Percentiles rank a stretch among this genome's conserved stretches.
Conservation (phyloP, 2,797 vertebrate species). For the Melanotaenia nigrans region DNA sequence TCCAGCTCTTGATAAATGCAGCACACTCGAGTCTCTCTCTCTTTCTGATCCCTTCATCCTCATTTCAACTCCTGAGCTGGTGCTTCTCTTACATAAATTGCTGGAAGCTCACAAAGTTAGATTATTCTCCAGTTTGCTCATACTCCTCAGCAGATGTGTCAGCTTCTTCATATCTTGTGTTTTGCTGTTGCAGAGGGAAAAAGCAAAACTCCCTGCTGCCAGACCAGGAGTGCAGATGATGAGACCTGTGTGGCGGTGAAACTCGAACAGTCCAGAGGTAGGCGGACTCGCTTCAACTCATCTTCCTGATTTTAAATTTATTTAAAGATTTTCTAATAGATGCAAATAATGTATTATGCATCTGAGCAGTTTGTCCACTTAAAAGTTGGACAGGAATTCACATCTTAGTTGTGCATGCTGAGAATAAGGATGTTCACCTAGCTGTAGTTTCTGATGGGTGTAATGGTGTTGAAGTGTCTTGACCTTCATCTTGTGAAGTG, state of each 20-base stretch:
- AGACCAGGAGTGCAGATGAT: constrained; percentile 66
- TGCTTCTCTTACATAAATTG: constrained; percentile 17
- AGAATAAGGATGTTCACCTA: neutral
- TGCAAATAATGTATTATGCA: too few relatives aligned
- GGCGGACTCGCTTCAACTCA: neutral
- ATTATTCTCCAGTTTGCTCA: neutral
- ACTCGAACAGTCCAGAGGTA: constrained; percentile 78
- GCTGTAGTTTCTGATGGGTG: neutral
- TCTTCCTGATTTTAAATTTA: too few relatives aligned
- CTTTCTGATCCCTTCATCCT: constrained; percentile 11
- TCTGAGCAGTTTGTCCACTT: neutral
- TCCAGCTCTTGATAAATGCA: constrained; percentile 38
- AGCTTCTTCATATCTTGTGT: constrained; percentile 7
- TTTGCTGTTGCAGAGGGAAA: constrained; percentile 74
- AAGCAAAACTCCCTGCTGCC: constrained; percentile 70
- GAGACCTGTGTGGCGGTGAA: constrained; percentile 81
- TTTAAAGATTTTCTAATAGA: too few relatives aligned
- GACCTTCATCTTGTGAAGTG: neutral
- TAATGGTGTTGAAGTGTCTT: neutral
- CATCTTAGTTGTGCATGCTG: neutral
- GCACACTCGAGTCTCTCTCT: neutral
- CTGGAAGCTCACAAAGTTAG: constrained; percentile 15
- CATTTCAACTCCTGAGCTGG: constrained; percentile 10
- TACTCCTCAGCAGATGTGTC: neutral
- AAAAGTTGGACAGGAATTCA: neutral